Evolutionary conservation across 92 coral and sea anemone genomes (phyloP), one percentile per base, ranked within the genome.

Genomic region (Siderastrea siderea): DNA sequence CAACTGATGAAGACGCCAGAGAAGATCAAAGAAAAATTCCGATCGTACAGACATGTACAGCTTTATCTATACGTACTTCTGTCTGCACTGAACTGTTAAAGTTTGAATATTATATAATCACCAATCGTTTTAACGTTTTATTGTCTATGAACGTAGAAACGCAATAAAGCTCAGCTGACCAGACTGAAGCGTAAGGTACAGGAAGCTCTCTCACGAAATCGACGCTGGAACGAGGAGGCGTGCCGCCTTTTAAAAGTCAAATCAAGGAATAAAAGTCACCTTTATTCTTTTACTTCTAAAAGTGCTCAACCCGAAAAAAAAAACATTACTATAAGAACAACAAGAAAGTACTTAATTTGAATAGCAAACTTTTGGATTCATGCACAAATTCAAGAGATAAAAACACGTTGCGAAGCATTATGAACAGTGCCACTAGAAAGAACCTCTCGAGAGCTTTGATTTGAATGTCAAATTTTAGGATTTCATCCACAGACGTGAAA

Each of bases 171-270:
- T 68, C 97, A 95, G 61, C 54, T 92, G 83, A 92, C 94, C 61
- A 91, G 98, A 82, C 91, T 96, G 54, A 94, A 96, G 84, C 86
- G 94, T 61, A 95, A 97, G 64, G 65, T 92, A 51, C 98, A 97
- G 86, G 98, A 97, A 89, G 96, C 97, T 1, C 73, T 74, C 67
- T 93, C 96, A 15, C 77, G 73, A 50, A 68, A 68, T 68, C 73
- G 73, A 3, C 50, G 83, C 58, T 93, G 98, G 98, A 95, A 90
- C 69, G 96, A 96, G 48, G 93, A 95, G 86, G 95, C 98, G 3
- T 88, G 83, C 48, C 61, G 46, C 52, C 88, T 90, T 71, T 92
- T 58, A 91, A 90, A 46, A 74, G 77, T 26, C 93, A 91, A 82
- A 84, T 94, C 44, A 81, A 45, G 17, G 92, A 93, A 54, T 91